Conservation (phyloP, 2,797 vertebrate genomes). For the Pygocentrus nattereri region DNA sequence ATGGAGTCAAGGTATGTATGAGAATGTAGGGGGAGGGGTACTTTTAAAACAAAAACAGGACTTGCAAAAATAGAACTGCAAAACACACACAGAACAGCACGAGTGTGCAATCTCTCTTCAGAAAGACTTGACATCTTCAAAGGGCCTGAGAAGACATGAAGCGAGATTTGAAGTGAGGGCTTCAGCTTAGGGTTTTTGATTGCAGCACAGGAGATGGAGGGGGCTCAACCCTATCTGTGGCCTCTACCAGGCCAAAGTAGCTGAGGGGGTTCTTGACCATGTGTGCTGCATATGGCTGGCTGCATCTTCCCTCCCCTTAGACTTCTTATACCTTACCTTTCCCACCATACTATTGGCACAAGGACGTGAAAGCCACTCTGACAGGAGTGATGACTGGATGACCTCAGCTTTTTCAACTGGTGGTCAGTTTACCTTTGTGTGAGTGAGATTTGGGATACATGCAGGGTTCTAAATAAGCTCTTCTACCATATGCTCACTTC, state of each 20-base stretch:
- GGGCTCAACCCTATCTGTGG: constrained; percentile 8
- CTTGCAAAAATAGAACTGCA: constrained; percentile 43
- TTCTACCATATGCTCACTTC: background rate
- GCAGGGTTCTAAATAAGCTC: background rate
- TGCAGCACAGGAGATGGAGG: background rate
- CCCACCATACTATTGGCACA: background rate
- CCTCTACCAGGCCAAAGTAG: constrained; percentile 1
- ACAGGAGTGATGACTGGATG: background rate
- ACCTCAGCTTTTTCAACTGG: constrained; percentile 3
- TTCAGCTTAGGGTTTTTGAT: constrained; percentile 32
- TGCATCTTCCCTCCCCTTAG: background rate
- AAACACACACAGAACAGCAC: constrained; percentile 50
- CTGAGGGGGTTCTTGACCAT: constrained; percentile 26
- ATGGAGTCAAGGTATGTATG: constrained; percentile 48
- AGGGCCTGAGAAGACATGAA: constrained; percentile 27
- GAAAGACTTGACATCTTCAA: constrained; percentile 43
- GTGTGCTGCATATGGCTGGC: constrained; percentile 45
- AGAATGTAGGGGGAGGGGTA: constrained; percentile 35
- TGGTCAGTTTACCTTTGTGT: background rate
- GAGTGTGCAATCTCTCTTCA: constrained; percentile 54
- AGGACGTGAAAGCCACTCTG: background rate
- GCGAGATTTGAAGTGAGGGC: constrained; percentile 8
- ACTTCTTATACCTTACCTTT: background rate
- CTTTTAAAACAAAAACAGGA: constrained; percentile 27
- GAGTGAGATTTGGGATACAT: background rate